Evolutionary conservation across 1,140 invertebrate species (phyloP).

Genomic region (Drosophila orosa): DNA sequence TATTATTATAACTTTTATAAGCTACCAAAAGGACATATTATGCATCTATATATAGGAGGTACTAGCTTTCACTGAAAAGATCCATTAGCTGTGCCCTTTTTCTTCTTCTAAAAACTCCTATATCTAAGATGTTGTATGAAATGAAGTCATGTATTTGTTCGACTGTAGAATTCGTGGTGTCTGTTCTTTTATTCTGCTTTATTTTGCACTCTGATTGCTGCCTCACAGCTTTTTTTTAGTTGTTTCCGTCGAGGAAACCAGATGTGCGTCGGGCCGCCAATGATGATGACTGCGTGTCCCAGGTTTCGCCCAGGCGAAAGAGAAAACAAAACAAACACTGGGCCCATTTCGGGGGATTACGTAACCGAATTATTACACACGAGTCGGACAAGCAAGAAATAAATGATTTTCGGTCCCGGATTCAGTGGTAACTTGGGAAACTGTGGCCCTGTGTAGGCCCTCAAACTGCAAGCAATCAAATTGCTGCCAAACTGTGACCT

Average conservation of each 20-base stretch:
- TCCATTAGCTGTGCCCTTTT: no score
- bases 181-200: constrained; percentile 4
- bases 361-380: constrained; percentile 21
- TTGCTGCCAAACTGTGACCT: constrained; percentile 17
- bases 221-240: constrained; percentile 9
- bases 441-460: no score
- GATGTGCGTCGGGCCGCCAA: constrained; percentile 27
- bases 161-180: constrained; percentile 6
- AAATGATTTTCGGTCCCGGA: constrained; percentile 12
- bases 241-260: constrained; percentile 28
- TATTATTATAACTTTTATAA: not conserved
- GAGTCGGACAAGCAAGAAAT: not conserved
- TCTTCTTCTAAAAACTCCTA: not conserved
- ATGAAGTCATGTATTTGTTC: not conserved
- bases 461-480: constrained; percentile 3
- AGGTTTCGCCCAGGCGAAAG: constrained; percentile 50
- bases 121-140: not conserved
- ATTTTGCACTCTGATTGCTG: constrained; percentile 20
- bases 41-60: not conserved
- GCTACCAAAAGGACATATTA: not conserved
- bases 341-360: constrained; percentile 42
- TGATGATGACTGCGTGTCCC: constrained; percentile 32
- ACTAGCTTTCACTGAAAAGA: no score
- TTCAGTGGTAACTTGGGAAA: constrained; percentile 11
- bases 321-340: constrained; percentile 47